These are phyloP conservation scores for Anguilla pacifica DNA, from an alignment of 2,797 vertebrate species.

Conservation along the genomic window DNA sequence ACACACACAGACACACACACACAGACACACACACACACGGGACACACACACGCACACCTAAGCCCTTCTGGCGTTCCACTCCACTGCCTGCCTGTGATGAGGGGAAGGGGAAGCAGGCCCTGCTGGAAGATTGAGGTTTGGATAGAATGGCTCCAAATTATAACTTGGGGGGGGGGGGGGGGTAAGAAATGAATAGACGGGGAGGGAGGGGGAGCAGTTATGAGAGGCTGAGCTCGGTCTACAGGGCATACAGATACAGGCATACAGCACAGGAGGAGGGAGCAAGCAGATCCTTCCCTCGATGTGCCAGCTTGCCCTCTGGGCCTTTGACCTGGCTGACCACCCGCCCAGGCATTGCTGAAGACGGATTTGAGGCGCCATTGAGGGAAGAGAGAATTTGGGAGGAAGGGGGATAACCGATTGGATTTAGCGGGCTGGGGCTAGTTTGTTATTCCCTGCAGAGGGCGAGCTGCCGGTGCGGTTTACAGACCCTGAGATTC, in stretches of 20 bases:
- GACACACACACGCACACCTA: neutral
- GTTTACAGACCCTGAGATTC: slow-evolving; percentile 47
- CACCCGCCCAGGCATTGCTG: neutral
- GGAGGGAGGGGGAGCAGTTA: neutral
- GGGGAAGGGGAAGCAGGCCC: neutral
- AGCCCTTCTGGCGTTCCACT: neutral
- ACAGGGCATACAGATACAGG: neutral
- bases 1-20: neutral
- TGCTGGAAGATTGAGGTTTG: slow-evolving; percentile 4
- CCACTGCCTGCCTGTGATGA: neutral
- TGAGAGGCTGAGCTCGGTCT: neutral
- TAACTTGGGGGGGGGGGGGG: neutral
- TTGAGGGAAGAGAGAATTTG: neutral
- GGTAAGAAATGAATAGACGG: neutral
- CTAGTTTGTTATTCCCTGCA: slow-evolving; percentile 46
- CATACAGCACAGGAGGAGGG: neutral
- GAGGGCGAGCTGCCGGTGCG: slow-evolving; percentile 48
- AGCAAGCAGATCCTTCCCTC: slow-evolving; percentile 20
- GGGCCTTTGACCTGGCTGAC: too few relatives aligned
- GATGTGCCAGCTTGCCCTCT: neutral
- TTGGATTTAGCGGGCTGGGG: neutral
- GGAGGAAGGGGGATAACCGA: neutral
- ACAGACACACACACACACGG: neutral
- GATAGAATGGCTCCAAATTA: neutral
- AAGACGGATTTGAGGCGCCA: neutral